Base-by-base conservation (phyloP, 1,140 invertebrate species). In the Drosophila tropicalis region DNA sequence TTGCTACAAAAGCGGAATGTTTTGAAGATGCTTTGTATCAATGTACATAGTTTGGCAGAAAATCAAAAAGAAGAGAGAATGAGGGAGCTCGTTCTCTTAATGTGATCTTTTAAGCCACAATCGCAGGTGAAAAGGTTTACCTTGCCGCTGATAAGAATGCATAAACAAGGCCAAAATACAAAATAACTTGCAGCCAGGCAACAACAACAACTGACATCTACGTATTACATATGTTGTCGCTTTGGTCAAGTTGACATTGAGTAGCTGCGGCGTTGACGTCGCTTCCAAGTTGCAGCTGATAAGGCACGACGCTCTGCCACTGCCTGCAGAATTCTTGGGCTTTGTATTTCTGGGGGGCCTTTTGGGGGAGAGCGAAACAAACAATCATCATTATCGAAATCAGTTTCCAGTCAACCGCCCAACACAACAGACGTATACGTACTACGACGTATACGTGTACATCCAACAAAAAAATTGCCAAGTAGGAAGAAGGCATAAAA, bases 361-460 rank as follows among this genome's bases (percentile, higher is more conserved):
- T 36, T 41, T 17, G 64, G 66, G 60, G 56, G 41, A 73, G 72
- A 78, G 79, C 65, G 79, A 77, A 84, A 9, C 7, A 83, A 83
- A 86, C 74, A 68, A 80, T 65, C 56, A 70, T 54, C 64, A 62
- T 51, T 51, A 51, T 51, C 44, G 60, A 70, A 69, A 66, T 86
- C 84, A 87, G 67, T 89, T 74, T 70, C 63, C 41, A 67, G 71
- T 68, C 70, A 72, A 74, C 68, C 63, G 84, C 80, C 62, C 67
- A 87, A 67, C 80, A 77, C 72, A 87, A 77, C 84, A 89, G 84
- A 89, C 84, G 83, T 81, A 68, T 32, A 34, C 29, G 34, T 36
- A 58, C 13, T 29, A 5, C 29, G 84, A 84, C 84, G 83, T 81
- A 68, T 32, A 34, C 29, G 34, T 36, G 29, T 29, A 61, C n/a